Conservation (phyloP, 53 echinoderm and acorn worm species). For the Mesocentrotus franciscanus region DNA sequence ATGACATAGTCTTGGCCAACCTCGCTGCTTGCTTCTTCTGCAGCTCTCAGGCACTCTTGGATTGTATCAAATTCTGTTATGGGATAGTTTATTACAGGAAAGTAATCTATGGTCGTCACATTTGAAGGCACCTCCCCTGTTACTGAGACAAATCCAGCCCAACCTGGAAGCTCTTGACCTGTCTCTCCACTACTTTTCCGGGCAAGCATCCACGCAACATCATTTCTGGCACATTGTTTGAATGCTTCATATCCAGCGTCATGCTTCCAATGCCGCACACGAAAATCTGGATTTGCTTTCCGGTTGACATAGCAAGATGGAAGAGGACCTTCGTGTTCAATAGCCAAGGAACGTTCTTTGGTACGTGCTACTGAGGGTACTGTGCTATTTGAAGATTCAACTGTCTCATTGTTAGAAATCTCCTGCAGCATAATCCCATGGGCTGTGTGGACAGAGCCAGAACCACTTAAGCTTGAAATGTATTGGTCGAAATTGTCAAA, state of each 20-base stretch:
- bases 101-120: conserved; percentile 78
- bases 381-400: background rate
- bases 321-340: background rate
- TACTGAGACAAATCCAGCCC: conserved; percentile 72
- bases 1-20: conserved; percentile 76
- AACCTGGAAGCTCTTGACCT: conserved; percentile 70
- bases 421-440: conserved; percentile 81
- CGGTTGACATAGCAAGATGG: background rate
- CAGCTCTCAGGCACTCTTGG: conserved; percentile 58
- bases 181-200: background rate
- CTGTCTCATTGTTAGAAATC: background rate
- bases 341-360: background rate
- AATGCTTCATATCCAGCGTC: too few relatives aligned
- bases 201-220: conserved; percentile 58
- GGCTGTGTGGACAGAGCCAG: conserved; percentile 67
- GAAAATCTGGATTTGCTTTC: too few relatives aligned
- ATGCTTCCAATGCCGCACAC: too few relatives aligned
- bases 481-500: conserved; percentile 73
- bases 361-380: background rate
- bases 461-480: conserved; percentile 1
- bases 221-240: too few relatives aligned
- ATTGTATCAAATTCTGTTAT: conserved; percentile 72
- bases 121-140: conserved; percentile 65
- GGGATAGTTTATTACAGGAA: conserved; percentile 74
- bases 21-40: conserved; percentile 65